phyloP scores from a whole-genome alignment of 2,797 vertebrate genomes.

The Muscicapa comitata region DNA sequence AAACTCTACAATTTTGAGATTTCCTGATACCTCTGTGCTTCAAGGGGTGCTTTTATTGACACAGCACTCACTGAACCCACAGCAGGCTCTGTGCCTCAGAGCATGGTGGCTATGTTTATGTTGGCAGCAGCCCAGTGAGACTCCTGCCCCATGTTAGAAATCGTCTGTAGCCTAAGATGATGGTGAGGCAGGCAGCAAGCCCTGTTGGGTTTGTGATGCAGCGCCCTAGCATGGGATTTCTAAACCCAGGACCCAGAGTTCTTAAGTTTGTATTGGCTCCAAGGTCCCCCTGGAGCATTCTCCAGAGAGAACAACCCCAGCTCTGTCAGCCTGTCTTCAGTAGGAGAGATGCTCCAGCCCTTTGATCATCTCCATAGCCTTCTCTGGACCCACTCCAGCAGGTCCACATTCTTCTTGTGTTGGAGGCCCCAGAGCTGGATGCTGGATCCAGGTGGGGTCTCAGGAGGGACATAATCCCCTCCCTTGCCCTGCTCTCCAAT shows the following conservation, averaged over 20 bases:
- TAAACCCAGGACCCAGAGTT: not conserved
- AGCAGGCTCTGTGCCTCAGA: not conserved
- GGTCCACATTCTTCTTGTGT: not conserved
- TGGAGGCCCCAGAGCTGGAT: not conserved
- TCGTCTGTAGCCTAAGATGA: not conserved
- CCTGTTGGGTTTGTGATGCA: not conserved
- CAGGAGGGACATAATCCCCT: not conserved
- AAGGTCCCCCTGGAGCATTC: not conserved
- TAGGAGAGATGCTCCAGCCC: not conserved
- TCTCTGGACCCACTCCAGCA: rapidly evolving
- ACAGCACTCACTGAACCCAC: not conserved
- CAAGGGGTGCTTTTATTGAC: not conserved
- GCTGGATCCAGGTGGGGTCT: not conserved
- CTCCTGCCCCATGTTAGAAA: not conserved
- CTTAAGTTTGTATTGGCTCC: not conserved
- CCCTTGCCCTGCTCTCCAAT: not conserved
- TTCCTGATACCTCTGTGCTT: not conserved
- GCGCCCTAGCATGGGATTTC: not conserved
- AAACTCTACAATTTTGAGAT: not conserved
- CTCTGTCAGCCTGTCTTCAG: not conserved
- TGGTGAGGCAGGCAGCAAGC: not conserved
- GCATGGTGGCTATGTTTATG: not conserved
- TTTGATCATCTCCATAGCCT: not conserved
- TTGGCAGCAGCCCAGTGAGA: not conserved
- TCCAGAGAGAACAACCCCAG: not conserved